phyloP scores from a whole-genome alignment of 2,113 vertebrate species.

The Macrotis lagotis region DNA sequence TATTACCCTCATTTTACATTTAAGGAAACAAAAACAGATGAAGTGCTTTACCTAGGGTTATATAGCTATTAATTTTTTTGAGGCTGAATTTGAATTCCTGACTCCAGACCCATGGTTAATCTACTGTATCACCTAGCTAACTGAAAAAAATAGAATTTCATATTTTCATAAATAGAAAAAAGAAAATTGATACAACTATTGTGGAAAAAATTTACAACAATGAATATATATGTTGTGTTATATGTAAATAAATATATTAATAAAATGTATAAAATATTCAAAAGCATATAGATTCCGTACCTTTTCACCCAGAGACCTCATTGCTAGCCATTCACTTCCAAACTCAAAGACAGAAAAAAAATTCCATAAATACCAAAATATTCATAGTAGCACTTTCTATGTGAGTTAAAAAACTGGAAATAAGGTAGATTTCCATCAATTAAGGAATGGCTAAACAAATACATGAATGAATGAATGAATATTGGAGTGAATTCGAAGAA shows the following conservation, averaged over 20 bases:
- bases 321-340: not conserved
- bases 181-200: not conserved
- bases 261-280: too few relatives aligned
- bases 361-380: not conserved
- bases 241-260: too few relatives aligned
- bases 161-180: not conserved
- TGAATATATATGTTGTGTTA: too few relatives aligned
- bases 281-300: too few relatives aligned
- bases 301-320: not conserved
- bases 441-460: not conserved
- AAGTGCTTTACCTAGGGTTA: not conserved
- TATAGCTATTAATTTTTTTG: not conserved
- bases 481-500: not conserved
- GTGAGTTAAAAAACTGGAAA: not conserved
- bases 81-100: not conserved
- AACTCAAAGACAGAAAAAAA: not conserved
- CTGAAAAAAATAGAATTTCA: not conserved
- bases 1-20: not conserved
- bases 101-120: not conserved
- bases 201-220: not conserved
- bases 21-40: not conserved
- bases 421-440: not conserved
- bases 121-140: not conserved
- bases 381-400: not conserved
- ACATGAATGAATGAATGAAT: not conserved